Evolutionary conservation across 2,113 vertebrate genomes (phyloP), one percentile per base, ranked within the genome.

Genomic region (Aegypius monachus): DNA sequence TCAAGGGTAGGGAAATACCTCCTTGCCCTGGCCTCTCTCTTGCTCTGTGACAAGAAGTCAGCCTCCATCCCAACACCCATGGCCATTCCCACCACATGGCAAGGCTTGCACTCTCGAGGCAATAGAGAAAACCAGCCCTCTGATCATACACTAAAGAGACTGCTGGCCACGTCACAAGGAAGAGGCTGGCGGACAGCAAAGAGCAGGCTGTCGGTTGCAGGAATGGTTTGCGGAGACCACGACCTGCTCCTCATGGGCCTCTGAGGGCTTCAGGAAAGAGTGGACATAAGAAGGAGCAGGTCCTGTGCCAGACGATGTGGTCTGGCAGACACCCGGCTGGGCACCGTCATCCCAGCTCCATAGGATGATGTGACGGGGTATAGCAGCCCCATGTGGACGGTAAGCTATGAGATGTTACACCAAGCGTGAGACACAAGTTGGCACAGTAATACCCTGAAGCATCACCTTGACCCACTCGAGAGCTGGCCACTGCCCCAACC

Each of bases 321-420:
- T 65, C 55, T 90, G 74, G 34, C 52, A 87, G 52, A 47, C 31
- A 65, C 23, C 5, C 2, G 29, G 18, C 71, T 80, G 47, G 15
- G 23, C 14, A 62, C 36, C 8, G 1, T 53, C 81, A 82, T 34
- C 16, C 16, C 42, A 85, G 42, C 15, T 85, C 45, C n/a, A 55
- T 0, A 0, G 42, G 36, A 50, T 45, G 32, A 84, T 1, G 1
- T 9, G 42, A 80, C 2, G 4, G 9, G 6, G 16, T 70, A 91
- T 22, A 9, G 62, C 77, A 93, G 32, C 5, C 8, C 23, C 42
- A 63, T 3, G 1, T 42, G 27, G 38, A 66, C 0, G 0, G 25
- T 38, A 65, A 85, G 16, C 40, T 70, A 56, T 40, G 34, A 79
- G 48, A 58, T 27, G 34, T 58, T 55, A 75, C 14, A 42, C 40